Evolutionary conservation across 2,888 invertebrate genomes (phyloP).

Genomic region (Pristionchus exspectatus): DNA sequence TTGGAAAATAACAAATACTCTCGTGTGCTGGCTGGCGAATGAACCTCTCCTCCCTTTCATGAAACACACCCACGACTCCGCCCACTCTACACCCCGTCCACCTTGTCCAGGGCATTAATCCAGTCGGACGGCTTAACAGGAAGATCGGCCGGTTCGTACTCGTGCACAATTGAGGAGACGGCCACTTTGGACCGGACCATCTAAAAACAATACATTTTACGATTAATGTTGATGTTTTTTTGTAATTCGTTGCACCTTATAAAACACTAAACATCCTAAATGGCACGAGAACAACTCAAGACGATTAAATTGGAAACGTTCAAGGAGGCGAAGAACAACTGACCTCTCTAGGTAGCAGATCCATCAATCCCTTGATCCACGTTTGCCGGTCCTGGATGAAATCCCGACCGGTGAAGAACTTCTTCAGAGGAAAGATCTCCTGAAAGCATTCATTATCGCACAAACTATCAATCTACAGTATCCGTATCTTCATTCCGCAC

Average conservation of each 20-base stretch:
- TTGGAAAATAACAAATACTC: no score
- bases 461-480: background rate
- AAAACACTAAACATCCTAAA: no score
- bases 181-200: constrained; percentile 82
- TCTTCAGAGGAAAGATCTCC: constrained; percentile 85
- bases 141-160: constrained; percentile 93
- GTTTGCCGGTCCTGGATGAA: constrained; percentile 74
- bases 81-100: background rate
- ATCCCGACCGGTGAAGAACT: constrained; percentile 76
- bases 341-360: constrained; percentile 75
- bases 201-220: no score
- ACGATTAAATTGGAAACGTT: no score
- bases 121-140: constrained; percentile 81
- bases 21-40: no score
- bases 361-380: constrained; percentile 74
- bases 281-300: no score
- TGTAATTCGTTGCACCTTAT: no score
- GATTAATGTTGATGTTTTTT: no score
- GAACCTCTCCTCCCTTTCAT: no score
- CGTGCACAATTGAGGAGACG: constrained; percentile 90
- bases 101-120: constrained; percentile 82
- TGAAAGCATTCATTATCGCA: no score
- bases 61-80: no score
- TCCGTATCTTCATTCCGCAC: background rate
- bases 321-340: no score